phyloP scores from a whole-genome alignment of 2,797 vertebrate species.

The Pangasius krempfi region DNA sequence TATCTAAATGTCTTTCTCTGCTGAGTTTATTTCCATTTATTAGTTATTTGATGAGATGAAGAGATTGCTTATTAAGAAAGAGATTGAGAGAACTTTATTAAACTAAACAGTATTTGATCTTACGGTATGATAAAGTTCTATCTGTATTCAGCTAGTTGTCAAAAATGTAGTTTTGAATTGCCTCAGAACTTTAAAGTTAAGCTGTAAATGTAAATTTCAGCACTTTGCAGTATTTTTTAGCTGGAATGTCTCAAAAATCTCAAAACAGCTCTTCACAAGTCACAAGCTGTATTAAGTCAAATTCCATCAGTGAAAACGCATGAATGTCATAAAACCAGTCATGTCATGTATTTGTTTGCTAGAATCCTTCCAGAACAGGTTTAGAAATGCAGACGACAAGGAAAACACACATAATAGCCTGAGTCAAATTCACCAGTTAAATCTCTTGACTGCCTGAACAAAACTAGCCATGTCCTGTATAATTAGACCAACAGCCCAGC shows the following conservation, averaged over 20 bases:
- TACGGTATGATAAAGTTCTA: not conserved
- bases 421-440: not conserved
- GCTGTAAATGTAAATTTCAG: not conserved
- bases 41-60: not conserved
- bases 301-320: not conserved
- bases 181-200: not conserved
- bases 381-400: not conserved
- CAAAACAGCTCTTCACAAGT: not conserved
- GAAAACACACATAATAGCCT: not conserved
- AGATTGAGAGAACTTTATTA: not conserved
- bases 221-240: not conserved
- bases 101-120: not conserved
- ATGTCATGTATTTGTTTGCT: not conserved
- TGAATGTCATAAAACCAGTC: not conserved
- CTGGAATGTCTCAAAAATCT: not conserved
- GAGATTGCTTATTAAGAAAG: not conserved
- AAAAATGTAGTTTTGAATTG: not conserved
- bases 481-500: not conserved
- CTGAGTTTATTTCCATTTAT: not conserved
- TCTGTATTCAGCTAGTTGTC: not conserved
- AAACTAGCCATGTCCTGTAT: constrained; percentile 7
- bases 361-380: constrained; percentile 3
- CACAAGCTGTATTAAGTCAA: not conserved
- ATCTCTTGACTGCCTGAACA: constrained; percentile 6
- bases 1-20: not conserved